Base-by-base conservation (phyloP, 2,888 invertebrate species). In the Brenthis hecate region DNA sequence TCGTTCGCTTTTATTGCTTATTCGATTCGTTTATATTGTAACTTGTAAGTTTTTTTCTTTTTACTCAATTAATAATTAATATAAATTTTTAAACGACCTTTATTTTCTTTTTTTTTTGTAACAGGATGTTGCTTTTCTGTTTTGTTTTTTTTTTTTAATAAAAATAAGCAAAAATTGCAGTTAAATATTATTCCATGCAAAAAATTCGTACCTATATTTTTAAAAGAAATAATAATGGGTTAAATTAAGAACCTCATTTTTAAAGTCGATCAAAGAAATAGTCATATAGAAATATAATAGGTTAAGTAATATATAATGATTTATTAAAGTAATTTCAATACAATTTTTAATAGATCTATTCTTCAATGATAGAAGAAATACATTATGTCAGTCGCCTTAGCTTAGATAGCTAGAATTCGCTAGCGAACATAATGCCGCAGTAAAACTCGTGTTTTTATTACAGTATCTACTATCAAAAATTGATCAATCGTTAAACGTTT, bases 401-500 rank as follows among this genome's bases (percentile, higher is more conserved):
- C 48, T 60, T 19, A 23, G 14, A n/a, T 11, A 23, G 48, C 58
- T 13, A 62, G 54, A 48, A 66, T 66, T 47, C 23, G 32, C 3
- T 13, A 28, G 13, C 16, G 36, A 47, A 11, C 23, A 50, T 19
- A 58, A 60, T 43, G 32, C 36, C 53, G 65, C 57, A 48, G 57
- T 71, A 65, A 65, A 65, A 43, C 50, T 70, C 54, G n/a, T 3
- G 32, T 13, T 57, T 62, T 65, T 57, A 63, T 58, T 57, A 19
- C 55, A 32, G 50, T 61, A 55, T 19, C 43, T 23, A 23, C 61
- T 48, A 51, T 65, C 54, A 68, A 65, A 61, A 68, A 65, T 61
- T 56, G 48, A 36, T 23, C 60, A 65, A 36, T 50, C 54, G 62
- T 68, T 56, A 57, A 71, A 65, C 54, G 54, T 57, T 68, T 68